Base-by-base conservation (phyloP, 2,888 invertebrate genomes). In the Apamea epomidion region DNA sequence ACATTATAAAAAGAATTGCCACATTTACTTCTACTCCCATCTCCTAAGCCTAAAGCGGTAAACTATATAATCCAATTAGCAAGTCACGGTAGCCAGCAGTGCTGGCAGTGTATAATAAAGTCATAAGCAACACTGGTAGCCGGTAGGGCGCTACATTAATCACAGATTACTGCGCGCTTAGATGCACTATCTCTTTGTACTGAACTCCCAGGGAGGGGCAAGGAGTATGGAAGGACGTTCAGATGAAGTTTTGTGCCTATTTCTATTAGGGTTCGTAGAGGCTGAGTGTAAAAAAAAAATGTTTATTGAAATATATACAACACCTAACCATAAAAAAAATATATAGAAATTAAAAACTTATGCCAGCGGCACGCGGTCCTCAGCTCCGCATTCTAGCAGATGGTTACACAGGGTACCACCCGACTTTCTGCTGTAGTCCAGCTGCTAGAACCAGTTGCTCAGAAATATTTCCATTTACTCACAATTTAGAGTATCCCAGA, bases 151-250 rank as follows among this genome's bases (percentile, higher is more conserved):
- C 87, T 83, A 86, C 95, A 95, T 95, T 95, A 94, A 96, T 96
- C 96, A 95, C 83, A 93, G 95, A 95, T 96, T 95, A 95, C 93
- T 89, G 89, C 92, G 85, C 76, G 89, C 89, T 91, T 91, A 94
- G 93, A 94, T 93, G 92, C 93, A 86, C 91, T 93, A 94, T 94
- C 94, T 92, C 87, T 92, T 90, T 92, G 93, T 93, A 91, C 92
- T 89, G 94, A 94, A 95, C 95, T 91, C 94, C 95, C 95, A 94
- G 92, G 90, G 92, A 92, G 90, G 78, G 84, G 18, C 93, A 93
- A 77, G 93, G 94, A 95, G 10, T 91, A 92, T 0, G 37, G 25
- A 0, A 60, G 18, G 18, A 37, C 0, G 3, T 69, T 70, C 7
- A 14, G 45, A 25, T 14, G 29, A 2, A 79, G 69, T 8, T 78